Evolutionary conservation across 2,888 invertebrate genomes (phyloP).

Genomic region (Pollenia griseotomentosa): DNA sequence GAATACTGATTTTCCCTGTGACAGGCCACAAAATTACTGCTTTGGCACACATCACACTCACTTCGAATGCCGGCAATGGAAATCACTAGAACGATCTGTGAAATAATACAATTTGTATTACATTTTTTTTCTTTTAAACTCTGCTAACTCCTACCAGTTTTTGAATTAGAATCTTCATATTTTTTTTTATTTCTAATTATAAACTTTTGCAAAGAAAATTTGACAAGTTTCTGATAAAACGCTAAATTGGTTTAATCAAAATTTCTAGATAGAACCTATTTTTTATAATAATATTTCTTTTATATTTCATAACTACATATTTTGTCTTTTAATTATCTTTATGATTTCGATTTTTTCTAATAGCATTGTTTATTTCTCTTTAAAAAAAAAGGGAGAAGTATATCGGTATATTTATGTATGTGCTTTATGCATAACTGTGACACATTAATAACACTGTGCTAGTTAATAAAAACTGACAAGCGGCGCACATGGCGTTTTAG

Average conservation of each 20-base stretch:
- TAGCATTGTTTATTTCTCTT: neutral
- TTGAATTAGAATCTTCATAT: neutral
- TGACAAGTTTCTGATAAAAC: neutral
- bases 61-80: neutral
- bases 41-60: conserved; percentile 71
- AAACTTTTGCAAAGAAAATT: neutral
- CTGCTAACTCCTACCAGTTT: conserved; percentile 20
- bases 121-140: neutral
- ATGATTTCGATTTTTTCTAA: conserved; percentile 18
- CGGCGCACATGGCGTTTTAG: no score
- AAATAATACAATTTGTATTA: neutral
- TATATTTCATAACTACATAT: conserved; percentile 27
- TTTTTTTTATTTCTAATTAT: neutral
- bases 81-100: conserved; percentile 22
- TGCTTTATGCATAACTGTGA: no score
- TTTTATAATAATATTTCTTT: conserved; percentile 16
- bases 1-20: conserved; percentile 72
- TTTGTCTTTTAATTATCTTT: conserved; percentile 41
- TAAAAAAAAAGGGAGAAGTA: neutral
- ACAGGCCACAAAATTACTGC: conserved; percentile 70
- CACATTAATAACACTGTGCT: no score
- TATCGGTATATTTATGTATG: neutral
- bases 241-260: conserved; percentile 1
- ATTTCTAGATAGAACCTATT: neutral
- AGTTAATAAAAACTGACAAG: no score